Conservation (phyloP, 1,140 invertebrate species). For the Anoplophora glabripennis region DNA sequence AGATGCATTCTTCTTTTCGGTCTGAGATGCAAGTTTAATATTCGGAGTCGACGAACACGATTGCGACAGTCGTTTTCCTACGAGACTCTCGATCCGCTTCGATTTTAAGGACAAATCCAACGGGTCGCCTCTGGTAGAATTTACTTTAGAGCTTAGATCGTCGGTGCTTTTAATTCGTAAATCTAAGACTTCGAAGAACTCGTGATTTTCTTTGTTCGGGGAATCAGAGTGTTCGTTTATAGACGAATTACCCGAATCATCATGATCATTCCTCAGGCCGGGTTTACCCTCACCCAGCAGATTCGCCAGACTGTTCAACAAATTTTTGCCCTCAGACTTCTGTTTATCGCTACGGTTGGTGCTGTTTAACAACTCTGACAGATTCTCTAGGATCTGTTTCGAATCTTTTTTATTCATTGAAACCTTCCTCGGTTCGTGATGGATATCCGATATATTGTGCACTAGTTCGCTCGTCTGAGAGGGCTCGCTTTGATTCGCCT, state of each 20-base stretch:
- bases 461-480: background rate
- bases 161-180: conserved; percentile 1
- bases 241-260: conserved; percentile 29
- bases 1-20: conserved; percentile 1
- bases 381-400: conserved; percentile 12
- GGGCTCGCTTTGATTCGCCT: conserved; percentile 1
- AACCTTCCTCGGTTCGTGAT: background rate
- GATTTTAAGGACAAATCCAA: background rate
- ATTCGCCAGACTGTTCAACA: conserved; percentile 20
- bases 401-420: background rate
- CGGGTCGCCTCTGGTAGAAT: no score
- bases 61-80: background rate
- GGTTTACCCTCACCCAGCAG: conserved; percentile 12
- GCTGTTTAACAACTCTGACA: conserved; percentile 23
- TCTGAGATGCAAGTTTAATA: background rate
- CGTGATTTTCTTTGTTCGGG: background rate
- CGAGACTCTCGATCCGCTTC: background rate
- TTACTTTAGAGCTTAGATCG: no score
- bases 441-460: background rate
- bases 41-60: background rate
- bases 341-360: conserved; percentile 14
- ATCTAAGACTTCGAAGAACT: conserved; percentile 13
- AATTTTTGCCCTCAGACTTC: conserved; percentile 21
- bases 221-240: conserved; percentile 14
- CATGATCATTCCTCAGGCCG: background rate